These are phyloP conservation scores for Crambe crambe DNA, from an alignment of 37 sponge, comb jelly and placozoan species.

Conservation along the genomic window DNA sequence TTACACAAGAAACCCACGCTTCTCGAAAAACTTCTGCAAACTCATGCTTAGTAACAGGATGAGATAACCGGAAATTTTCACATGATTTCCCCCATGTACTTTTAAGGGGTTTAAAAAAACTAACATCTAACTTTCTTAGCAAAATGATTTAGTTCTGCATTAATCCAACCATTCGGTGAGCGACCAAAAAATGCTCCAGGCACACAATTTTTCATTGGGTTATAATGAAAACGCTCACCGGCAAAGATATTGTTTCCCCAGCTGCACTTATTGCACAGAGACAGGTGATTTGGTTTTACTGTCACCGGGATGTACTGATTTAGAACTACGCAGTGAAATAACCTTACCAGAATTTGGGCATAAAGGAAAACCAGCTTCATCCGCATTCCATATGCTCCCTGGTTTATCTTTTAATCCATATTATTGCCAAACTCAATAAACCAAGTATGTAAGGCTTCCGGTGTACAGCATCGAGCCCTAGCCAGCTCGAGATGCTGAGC, in stretches of 20 bases:
- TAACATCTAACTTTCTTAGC: constrained; percentile 13
- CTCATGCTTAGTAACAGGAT: constrained; percentile 15
- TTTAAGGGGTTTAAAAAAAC: constrained; percentile 27
- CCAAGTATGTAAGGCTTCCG: constrained; percentile 19
- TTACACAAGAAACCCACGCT: constrained; percentile 32
- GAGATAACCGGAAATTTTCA: neutral
- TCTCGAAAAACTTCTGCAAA: constrained; percentile 41
- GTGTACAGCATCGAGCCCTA: constrained; percentile 34
- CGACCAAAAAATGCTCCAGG: constrained; percentile 25
- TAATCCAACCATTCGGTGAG: constrained; percentile 37
- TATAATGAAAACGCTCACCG: constrained; percentile 36
- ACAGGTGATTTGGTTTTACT: constrained; percentile 43
- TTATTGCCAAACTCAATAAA: constrained; percentile 7
- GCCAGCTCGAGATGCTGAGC: constrained; percentile 20
- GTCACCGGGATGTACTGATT: constrained; percentile 16
- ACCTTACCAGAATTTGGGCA: constrained; percentile 34
- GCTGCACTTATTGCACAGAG: constrained; percentile 39
- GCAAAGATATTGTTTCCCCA: constrained; percentile 29
- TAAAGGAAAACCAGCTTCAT: constrained; percentile 43
- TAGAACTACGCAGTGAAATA: neutral
- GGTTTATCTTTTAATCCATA: constrained; percentile 12
- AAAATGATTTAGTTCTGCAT: constrained; percentile 45
- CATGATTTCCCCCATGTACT: neutral
- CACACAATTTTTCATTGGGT: constrained; percentile 45
- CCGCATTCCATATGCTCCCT: constrained; percentile 33